Evolutionary conservation across 2,888 invertebrate genomes (phyloP).

Genomic region (Rhopalosiphum nymphaeae): DNA sequence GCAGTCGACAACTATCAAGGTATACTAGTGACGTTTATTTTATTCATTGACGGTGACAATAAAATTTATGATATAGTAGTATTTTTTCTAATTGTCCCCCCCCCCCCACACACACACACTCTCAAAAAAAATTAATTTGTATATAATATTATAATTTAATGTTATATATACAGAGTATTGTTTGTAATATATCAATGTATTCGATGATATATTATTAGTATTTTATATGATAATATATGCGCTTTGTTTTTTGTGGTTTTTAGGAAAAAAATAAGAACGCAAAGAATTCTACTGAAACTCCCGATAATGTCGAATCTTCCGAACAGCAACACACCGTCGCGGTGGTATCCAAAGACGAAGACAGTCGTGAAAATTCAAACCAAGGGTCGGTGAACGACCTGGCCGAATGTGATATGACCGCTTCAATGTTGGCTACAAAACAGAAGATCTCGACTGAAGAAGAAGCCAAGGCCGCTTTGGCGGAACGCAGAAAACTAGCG

Average conservation of each 20-base stretch:
- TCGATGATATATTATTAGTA: background rate
- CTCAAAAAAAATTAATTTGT: background rate
- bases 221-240: background rate
- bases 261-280: conserved; percentile 56
- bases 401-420: conserved; percentile 75
- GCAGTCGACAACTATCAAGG: conserved; percentile 41
- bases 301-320: conserved; percentile 69
- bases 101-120: too few relatives aligned
- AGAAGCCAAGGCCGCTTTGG: conserved; percentile 93
- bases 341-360: conserved; percentile 60
- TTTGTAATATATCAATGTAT: background rate
- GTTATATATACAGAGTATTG: background rate
- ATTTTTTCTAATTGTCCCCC: background rate
- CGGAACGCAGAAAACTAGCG: conserved; percentile 88
- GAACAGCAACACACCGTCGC: background rate
- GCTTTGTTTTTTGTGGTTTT: background rate
- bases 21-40: background rate
- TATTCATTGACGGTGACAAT: background rate
- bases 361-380: conserved; percentile 66
- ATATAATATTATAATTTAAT: background rate
- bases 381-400: conserved; percentile 70
- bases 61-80: background rate
- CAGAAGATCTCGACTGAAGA: conserved; percentile 86
- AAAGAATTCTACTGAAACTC: conserved; percentile 69
- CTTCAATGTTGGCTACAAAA: conserved; percentile 75